Evolutionary conservation across 1,140 invertebrate species (phyloP).

Genomic region (Drosophila nigromelanica): DNA sequence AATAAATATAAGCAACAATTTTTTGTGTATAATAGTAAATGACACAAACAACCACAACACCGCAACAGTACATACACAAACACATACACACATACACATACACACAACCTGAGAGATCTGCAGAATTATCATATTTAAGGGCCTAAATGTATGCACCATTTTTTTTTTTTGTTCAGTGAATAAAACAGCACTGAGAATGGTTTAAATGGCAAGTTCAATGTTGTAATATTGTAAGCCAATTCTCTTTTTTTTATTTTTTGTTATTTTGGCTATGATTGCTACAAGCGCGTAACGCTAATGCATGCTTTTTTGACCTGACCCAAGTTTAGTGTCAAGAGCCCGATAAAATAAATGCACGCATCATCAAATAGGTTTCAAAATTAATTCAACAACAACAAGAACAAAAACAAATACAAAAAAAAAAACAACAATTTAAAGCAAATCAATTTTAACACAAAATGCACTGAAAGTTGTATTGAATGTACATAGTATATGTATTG

Average conservation of each 20-base stretch:
- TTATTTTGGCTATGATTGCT: constrained; percentile 15
- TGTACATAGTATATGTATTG: constrained; percentile 10
- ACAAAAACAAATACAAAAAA: background rate
- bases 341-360: constrained; percentile 27
- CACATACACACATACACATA: constrained; percentile 26
- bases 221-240: background rate
- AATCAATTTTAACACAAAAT: constrained; percentile 4
- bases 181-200: constrained; percentile 1
- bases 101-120: constrained; percentile 40
- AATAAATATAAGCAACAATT: constrained; percentile 30
- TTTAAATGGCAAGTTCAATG: background rate
- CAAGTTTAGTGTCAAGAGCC: background rate
- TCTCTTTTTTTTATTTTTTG: background rate
- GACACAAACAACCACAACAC: constrained; percentile 26
- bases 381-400: constrained; percentile 34
- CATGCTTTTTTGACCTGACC: constrained; percentile 10
- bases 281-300: background rate
- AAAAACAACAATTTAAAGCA: constrained; percentile 1
- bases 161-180: background rate
- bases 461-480: constrained; percentile 8
- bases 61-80: constrained; percentile 22
- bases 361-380: constrained; percentile 73
- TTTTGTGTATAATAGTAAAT: constrained; percentile 61
- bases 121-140: background rate
- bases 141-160: constrained; percentile 12